Base-by-base conservation (phyloP, 1,140 invertebrate genomes). In the Colletes latitarsis region DNA sequence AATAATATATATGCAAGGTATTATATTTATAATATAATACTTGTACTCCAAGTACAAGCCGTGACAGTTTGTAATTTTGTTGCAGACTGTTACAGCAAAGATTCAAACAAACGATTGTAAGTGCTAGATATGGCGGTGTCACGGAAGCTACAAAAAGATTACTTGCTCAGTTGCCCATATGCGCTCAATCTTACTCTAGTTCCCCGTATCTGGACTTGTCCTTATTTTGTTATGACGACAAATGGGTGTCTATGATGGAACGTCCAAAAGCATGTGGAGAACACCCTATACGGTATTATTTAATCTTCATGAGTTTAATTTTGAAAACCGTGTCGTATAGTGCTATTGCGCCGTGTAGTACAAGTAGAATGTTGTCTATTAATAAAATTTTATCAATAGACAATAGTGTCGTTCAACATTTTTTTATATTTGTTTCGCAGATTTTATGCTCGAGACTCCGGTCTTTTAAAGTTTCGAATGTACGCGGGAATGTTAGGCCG, bases 151-250 rank as follows among this genome's bases (percentile, higher is more conserved):
- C 97, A 0, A 98, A 98, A 92, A 94, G 98, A 80, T 95, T 99
- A 63, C 94, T 99, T 82, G 97, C 97, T 46, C 98, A 98, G 92
- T 94, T 99, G 74, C 98, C 98, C 0, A 98, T 99, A 68, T 98
- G 97, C 93, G 97, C 98, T 8, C 98, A 99, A 92, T 98, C 97
- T 1, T 99, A 97, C 88, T 98, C 97, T 79, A 96, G 96, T 83
- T 98, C 98, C 58, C 98, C 98, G 1, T 99, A 99, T 92, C 94
- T 99, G 17, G 98, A 99, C 92, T 94, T 98, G 70, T 96, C 97
- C 1, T 94, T 99, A 6, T 99, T 99, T 91, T 98, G 96, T 90
- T 99, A 99, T 91, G 98, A 99, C 91, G 98, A 99, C 91, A 98
- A 99, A 92, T 98, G 97, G 96, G 97, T 99, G 0, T 99, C 98